Base-by-base conservation (phyloP, 1,140 invertebrate genomes). In the Colletes latitarsis region DNA sequence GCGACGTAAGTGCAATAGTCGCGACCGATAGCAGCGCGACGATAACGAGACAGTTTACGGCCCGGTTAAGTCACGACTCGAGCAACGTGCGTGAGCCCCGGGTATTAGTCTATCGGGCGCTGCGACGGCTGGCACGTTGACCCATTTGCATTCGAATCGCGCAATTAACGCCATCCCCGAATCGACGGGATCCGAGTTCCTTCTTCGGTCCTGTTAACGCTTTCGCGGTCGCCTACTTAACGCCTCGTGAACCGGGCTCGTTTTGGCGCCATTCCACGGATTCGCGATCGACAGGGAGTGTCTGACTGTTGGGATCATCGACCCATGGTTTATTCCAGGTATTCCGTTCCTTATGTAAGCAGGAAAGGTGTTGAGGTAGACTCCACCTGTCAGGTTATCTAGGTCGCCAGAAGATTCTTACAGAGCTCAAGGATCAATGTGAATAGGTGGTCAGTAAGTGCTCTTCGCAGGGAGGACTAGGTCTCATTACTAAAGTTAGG, bases 31-130 rank as follows among this genome's bases (percentile, higher is more conserved):
- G n/a, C 19, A 73, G 14, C 19, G 43, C 53, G 41, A 49, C 64
- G 53, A 69, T 77, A 77, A 77, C 63, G 19, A 68, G 41, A 60
- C 74, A 60, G 39, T 77, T 77, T 77, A 77, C 55, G 55, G 49
- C 6, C 30, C 4, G 8, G 19, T 19, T 55, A 15, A 77, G 15
- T 63, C 58, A 63, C 71, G 58, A 52, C 14, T 12, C 17, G 9
- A 12, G 4, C 0, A 4, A 55, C 69, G 60, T 73, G 77, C 69
- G 69, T 73, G 58, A 64, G 60, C 43, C 4, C 49, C 30, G 6
- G 53, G 46, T n/a, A 49, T 60, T 60, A 68, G 52, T 62, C 14
- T 12, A 49, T 49, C 49, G 21, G 49, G 21, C 5, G 5, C 5
- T 6, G 21, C 49, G 9, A 10, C 64, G 30, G 15, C 12, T 12